Evolutionary conservation across 2,113 vertebrate species (phyloP), one percentile per base, ranked within the genome.

Genomic region (Colistium nudipinnis): DNA sequence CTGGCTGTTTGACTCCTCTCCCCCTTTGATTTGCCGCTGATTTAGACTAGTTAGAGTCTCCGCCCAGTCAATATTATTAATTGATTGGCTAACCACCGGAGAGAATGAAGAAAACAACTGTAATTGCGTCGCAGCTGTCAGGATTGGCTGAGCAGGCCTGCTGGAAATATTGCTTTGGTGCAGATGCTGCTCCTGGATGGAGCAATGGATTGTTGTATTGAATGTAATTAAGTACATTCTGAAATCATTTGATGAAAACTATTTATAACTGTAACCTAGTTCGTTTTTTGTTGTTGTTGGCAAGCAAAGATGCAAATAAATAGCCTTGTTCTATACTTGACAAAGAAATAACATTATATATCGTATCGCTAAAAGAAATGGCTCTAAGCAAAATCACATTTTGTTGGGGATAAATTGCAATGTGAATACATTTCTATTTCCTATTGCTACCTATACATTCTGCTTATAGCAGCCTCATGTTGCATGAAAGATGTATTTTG

Each of bases 31-130:
- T 80, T 73, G 56, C 61, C 33, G 63, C 64, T 66, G 51, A 80
- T 88, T 86, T 76, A 44, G 55, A 76, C 51, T 74, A 72, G 73
- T 78, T 78, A 78, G 62, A 62, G 69, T 79, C 6, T 63, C 25
- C 69, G 45, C 49, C 17, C 49, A 68, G 63, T 74, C 74, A 71
- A 61, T 85, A 57, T 69, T 56, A 72, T 63, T 79, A 86, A 85
- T 74, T 79, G 75, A 82, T 82, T 72, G 39, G 56, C 43, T 70
- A 69, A 82, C 62, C 74, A 74, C 60, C 65, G 62, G 54, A 80
- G 73, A 72, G 43, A 70, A 56, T 41, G 74, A 60, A 17, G 53
- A 78, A 80, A 75, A 55, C 53, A 55, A 59, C 70, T 54, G 57
- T 76, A 60, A 83, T 80, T 73, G 70, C 55, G 72, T 63, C 80